These are phyloP conservation scores for Teinopalpus imperialis DNA, from an alignment of 2,888 invertebrate species.

Conservation along the genomic window DNA sequence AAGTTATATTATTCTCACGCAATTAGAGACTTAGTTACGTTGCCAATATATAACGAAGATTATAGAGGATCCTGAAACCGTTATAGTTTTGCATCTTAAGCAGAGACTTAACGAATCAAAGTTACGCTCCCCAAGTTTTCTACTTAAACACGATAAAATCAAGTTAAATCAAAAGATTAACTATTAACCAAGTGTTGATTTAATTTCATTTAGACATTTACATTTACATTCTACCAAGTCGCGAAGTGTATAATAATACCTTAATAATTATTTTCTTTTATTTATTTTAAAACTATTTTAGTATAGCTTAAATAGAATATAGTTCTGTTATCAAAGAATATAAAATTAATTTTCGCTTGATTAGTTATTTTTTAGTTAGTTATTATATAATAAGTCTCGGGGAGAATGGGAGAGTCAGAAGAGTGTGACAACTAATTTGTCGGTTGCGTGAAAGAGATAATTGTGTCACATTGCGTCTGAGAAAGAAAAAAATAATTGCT, in stretches of 20 bases:
- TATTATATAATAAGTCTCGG: too few species aligned
- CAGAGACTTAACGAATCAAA: conserved; percentile 20
- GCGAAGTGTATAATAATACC: background rate
- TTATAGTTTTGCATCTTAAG: conserved; percentile 21
- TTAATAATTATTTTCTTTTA: background rate
- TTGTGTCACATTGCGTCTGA: too few species aligned
- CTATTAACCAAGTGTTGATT: conserved; percentile 14
- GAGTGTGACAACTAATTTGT: too few species aligned
- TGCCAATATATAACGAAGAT: conserved; percentile 15
- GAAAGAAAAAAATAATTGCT: too few species aligned
- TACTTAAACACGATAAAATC: conserved; percentile 21
- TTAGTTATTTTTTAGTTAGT: too few species aligned
- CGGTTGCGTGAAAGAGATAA: too few species aligned
- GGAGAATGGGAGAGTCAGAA: too few species aligned
- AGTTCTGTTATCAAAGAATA: too few species aligned
- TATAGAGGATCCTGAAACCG: conserved; percentile 14
- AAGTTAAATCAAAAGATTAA: conserved; percentile 17
- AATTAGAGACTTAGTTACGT: conserved; percentile 12
- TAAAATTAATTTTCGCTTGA: too few species aligned
- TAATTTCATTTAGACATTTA: background rate
- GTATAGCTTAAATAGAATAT: too few species aligned
- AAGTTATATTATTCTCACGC: background rate
- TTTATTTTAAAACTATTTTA: too few species aligned
- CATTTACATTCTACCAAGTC: background rate
- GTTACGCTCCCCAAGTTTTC: conserved; percentile 20